These are phyloP conservation scores for Seira ritae DNA, from an alignment of 2,888 invertebrate genomes.

Conservation along the genomic window DNA sequence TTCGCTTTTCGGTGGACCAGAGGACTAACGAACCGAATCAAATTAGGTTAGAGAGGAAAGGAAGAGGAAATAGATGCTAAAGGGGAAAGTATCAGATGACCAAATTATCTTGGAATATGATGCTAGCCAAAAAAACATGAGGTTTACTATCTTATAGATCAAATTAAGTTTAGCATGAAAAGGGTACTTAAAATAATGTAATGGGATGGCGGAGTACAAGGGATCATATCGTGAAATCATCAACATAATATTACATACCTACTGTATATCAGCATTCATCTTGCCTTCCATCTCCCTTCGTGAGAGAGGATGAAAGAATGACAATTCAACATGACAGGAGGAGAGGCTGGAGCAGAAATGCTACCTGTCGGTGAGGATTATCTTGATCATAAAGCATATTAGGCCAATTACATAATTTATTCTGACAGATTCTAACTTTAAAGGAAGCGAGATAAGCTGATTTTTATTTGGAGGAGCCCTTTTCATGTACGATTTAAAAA, in stretches of 20 bases:
- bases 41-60: slow-evolving; percentile 5
- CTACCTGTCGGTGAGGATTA: not conserved
- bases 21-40: not conserved
- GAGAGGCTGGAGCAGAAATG: not conserved
- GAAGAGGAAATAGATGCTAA: slow-evolving; percentile 1
- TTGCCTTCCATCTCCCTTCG: not conserved
- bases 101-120: no score
- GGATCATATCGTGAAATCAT: not conserved
- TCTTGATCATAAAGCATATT: slow-evolving; percentile 31
- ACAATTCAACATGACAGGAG: slow-evolving; percentile 6
- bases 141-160: slow-evolving; percentile 23
- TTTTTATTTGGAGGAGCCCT: not conserved
- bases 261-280: slow-evolving; percentile 9
- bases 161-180: no score
- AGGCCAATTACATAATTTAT: slow-evolving; percentile 56
- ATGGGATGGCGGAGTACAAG: slow-evolving; percentile 12
- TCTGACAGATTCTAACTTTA: slow-evolving; percentile 49
- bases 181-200: not conserved
- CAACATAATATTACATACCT: not conserved
- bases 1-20: not conserved
- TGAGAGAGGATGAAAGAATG: not conserved
- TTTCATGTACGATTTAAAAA: not conserved
- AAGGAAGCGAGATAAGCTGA: not conserved
- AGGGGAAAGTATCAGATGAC: slow-evolving; percentile 32
- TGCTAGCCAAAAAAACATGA: slow-evolving; percentile 8